These are phyloP conservation scores for Raillietiella orientalis DNA, from an alignment of 2,888 invertebrate genomes.

Conservation along the genomic window DNA sequence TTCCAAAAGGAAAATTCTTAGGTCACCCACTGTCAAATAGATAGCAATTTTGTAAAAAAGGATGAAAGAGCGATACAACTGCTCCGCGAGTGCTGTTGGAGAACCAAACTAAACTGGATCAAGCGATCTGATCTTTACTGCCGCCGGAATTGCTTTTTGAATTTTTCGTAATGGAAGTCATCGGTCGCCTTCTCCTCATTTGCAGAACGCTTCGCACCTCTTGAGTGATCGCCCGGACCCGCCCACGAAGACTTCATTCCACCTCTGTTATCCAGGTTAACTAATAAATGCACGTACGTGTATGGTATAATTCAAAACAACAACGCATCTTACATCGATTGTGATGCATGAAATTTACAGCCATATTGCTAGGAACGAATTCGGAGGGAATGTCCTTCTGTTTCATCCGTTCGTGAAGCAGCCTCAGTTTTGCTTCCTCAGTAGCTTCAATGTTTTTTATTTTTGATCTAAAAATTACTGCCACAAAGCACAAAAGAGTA, in stretches of 20 bases:
- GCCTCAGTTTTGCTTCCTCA: slow-evolving; percentile 79
- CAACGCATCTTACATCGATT: slow-evolving; percentile 47
- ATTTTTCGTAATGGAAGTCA: slow-evolving; percentile 85
- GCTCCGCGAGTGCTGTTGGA: too few species aligned
- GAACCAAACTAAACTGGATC: too few species aligned
- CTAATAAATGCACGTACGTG: too few species aligned
- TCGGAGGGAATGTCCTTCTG: slow-evolving; percentile 76
- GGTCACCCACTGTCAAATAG: too few species aligned
- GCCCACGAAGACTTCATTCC: slow-evolving; percentile 14
- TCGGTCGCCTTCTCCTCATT: slow-evolving; percentile 77
- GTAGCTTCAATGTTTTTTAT: slow-evolving; percentile 97
- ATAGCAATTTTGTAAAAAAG: too few species aligned
- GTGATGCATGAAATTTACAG: slow-evolving; percentile 90
- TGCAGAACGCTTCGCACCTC: slow-evolving; percentile 16
- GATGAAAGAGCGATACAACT: too few species aligned
- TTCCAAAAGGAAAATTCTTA: too few species aligned
- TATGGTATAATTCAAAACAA: background rate
- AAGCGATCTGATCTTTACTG: slow-evolving; percentile 19
- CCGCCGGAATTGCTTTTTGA: slow-evolving; percentile 75
- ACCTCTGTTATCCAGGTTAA: slow-evolving; percentile 14
- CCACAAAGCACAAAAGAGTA: slow-evolving; percentile 1
- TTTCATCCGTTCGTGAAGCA: slow-evolving; percentile 56
- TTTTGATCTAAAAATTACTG: slow-evolving; percentile 29
- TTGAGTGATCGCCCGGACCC: slow-evolving; percentile 7
- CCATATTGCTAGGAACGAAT: slow-evolving; percentile 92